phyloP scores from a whole-genome alignment of 2,113 vertebrate species.

The Datnioides undecimradiatus region DNA sequence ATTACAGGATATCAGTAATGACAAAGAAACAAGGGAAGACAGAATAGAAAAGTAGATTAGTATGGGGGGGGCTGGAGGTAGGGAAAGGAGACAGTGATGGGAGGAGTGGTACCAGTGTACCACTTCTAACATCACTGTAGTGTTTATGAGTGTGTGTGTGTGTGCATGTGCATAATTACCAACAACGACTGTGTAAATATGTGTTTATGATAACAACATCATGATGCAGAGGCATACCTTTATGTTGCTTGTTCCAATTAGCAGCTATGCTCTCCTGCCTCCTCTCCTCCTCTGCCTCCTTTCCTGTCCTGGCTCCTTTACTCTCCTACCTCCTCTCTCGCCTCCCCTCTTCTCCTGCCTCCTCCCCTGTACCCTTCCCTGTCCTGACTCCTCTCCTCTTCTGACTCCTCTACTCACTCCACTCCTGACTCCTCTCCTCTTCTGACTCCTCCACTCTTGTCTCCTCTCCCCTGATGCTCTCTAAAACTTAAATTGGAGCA shows the following conservation, averaged over 20 bases:
- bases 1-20: neutral
- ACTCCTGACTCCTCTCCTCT: neutral
- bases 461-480: neutral
- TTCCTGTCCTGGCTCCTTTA: neutral
- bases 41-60: neutral
- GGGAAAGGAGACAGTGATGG: neutral
- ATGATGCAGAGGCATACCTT: slow-evolving; percentile 29
- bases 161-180: slow-evolving; percentile 41
- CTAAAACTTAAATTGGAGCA: neutral
- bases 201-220: slow-evolving; percentile 47
- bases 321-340: too few relatives aligned
- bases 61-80: neutral
- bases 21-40: neutral
- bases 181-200: slow-evolving; percentile 69
- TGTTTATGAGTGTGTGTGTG: neutral
- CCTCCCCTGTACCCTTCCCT: too few relatives aligned
- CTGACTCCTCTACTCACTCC: too few relatives aligned
- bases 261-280: neutral
- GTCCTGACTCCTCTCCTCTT: neutral
- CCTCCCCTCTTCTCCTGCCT: neutral
- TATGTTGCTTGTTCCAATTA: slow-evolving; percentile 12
- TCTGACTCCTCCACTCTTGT: too few relatives aligned
- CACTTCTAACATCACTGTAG: slow-evolving; percentile 18
- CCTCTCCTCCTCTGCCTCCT: neutral
- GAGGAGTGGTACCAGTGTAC: neutral